These are phyloP conservation scores for Diprion similis DNA, from an alignment of 1,140 invertebrate species.

Conservation along the genomic window DNA sequence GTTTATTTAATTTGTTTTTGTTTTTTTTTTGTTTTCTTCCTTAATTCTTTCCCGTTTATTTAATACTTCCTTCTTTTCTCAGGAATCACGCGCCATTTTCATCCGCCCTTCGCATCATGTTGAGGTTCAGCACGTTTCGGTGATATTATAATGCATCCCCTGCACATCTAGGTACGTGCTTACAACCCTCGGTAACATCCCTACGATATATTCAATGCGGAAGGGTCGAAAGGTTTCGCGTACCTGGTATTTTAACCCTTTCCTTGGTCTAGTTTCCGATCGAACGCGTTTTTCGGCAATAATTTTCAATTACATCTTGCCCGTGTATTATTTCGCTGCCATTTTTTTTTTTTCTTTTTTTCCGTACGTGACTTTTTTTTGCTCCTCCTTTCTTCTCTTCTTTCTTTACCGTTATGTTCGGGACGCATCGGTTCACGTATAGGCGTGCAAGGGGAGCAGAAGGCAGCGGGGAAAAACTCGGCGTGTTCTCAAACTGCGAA, in stretches of 20 bases:
- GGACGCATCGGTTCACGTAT: not conserved
- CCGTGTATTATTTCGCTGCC: not conserved
- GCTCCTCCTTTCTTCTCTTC: not conserved
- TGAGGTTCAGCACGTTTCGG: not conserved
- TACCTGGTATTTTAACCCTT: constrained; percentile 5
- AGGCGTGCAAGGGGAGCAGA: not conserved
- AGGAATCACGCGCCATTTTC: not conserved
- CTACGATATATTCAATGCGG: not conserved
- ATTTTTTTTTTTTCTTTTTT: no score
- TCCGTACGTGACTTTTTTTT: no score
- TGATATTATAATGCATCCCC: not conserved
- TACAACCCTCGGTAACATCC: not conserved
- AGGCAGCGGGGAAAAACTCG: not conserved
- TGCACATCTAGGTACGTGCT: not conserved
- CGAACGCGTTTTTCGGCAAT: constrained; percentile 7
- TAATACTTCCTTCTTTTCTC: not conserved
- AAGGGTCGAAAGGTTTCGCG: not conserved
- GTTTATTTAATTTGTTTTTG: no score
- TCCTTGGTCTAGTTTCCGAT: not conserved
- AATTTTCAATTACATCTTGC: constrained; percentile 3
- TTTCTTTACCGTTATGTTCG: not conserved
- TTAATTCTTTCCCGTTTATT: no score
- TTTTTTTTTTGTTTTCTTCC: no score
- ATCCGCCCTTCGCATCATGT: not conserved
- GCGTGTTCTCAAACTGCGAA: not conserved